These are phyloP conservation scores for Progne subis DNA, from an alignment of 2,113 vertebrate species.

Conservation along the genomic window DNA sequence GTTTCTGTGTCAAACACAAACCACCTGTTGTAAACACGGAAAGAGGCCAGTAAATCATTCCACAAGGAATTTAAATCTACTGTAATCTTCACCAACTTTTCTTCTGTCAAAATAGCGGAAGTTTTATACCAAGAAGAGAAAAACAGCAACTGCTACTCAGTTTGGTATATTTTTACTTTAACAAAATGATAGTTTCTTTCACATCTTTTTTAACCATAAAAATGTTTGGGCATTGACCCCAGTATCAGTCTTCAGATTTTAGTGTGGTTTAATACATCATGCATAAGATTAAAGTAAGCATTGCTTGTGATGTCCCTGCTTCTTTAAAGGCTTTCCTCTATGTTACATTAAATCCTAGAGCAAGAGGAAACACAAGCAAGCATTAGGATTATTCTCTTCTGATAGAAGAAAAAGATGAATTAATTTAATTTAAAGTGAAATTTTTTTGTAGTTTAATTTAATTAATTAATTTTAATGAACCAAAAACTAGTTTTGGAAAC, in stretches of 20 bases:
- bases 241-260: background rate
- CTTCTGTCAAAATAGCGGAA: constrained; percentile 5
- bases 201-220: background rate
- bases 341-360: background rate
- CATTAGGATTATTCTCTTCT: background rate
- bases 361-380: background rate
- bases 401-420: background rate
- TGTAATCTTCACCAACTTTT: background rate
- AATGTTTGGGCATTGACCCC: background rate
- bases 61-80: background rate
- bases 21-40: constrained; percentile 85
- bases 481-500: background rate
- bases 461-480: background rate
- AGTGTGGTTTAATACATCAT: background rate
- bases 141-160: constrained; percentile 26
- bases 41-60: background rate
- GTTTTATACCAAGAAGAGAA: background rate
- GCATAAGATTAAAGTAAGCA: background rate
- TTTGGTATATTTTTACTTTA: background rate
- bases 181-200: background rate
- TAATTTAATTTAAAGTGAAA: background rate
- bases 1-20: constrained; percentile 96
- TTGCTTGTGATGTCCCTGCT: background rate
- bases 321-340: background rate
- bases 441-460: background rate